Evolutionary conservation across 2,888 invertebrate genomes (phyloP), one percentile per base, ranked within the genome.

Genomic region (Drepanosiphum platanoidis): DNA sequence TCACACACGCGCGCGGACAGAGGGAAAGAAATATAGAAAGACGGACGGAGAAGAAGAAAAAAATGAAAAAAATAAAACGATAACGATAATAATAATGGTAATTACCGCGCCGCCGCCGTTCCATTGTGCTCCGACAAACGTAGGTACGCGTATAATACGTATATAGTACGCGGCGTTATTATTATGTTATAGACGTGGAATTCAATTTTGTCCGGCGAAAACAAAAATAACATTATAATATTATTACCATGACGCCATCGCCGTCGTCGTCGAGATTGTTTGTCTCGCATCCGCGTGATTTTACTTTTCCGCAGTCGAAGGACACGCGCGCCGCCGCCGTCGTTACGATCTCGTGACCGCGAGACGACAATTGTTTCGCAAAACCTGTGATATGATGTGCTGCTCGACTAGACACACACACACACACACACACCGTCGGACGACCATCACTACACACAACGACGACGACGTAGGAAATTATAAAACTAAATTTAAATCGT

Each of bases 301-400:
- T 58, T 58, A 81, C 80, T 81, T 81, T 81, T 81, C 30, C 80
- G 22, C n/a, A n/a, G n/a, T 34, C 70, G 52, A 71, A 81, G 80
- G 80, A 81, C 22, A 36, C 30, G 22, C 15, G 13, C 61, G n/a
- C 46, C 11, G 3, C 18, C 46, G 42, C 11, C 42, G 42, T 9
- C 61, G n/a, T 9, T 27, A 61, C 27, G n/a, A 61, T 27, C 27
- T 27, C 61, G 22, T 27, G 9, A n/a, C 27, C 27, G 52, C 9
- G 9, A 0, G 52, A n/a, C 52, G 22, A 22, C 52, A 9, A 61
- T 61, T 61, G 61, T 61, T 61, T 61, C 27, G 27, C n/a, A 61
- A 61, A 27, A 61, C 9, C 8, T 61, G 22, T 42, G 11, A 42
- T 42, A 42, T 11, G 27, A 61, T 61, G 61, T 61, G 61, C 61